Base-by-base conservation (phyloP, 53 echinoderm and acorn worm genomes). In the Echinometra lucunter region DNA sequence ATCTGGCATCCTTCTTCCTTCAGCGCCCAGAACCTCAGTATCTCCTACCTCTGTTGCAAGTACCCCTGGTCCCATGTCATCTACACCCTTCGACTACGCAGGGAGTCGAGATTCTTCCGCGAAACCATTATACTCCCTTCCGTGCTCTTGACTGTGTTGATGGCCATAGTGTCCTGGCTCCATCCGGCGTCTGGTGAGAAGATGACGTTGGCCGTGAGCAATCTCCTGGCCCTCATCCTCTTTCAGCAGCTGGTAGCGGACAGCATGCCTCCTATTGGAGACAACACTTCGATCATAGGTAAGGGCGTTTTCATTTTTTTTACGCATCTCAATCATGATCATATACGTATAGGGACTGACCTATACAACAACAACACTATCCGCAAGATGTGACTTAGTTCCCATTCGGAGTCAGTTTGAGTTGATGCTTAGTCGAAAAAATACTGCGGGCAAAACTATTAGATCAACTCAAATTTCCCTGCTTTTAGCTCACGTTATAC, bases 171-270 rank as follows among this genome's bases (percentile, higher is more conserved):
- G 15, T 97, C 95, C 49, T 95, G 95, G 89, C 93, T 98, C 88
- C 98, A 97, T 10, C 95, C 95, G 1, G 96, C 96, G 82, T 97
- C 98, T 27, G 98, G 98, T 17, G 98, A 98, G 90, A 98, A 96
- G 95, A 96, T 98, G 57, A 95, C 98, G 4, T 92, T 98, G 34
- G 97, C 95, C 13, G 96, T 97, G 44, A 92, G 96, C 40, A 98
- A 97, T 49, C 95, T 98, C 0, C 91, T 98, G 37, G 98, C 98
- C 1, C 94, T 96, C 60, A 96, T 98, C 40, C 94, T 98, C 44
- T 98, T 96, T 85, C 97, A 98, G 57, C 97, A 98, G 91, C 95
- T 98, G n/a, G 96, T 98, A 56, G 96, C 96, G 21, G 97, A 94
- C 35, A 95, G 45, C 45, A 96, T 97, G 97, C 97, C 98, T 3